Percentiles rank a stretch among this genome's conserved stretches.
Conservation (phyloP, 1,140 invertebrate species). For the Anthonomus grandis region DNA sequence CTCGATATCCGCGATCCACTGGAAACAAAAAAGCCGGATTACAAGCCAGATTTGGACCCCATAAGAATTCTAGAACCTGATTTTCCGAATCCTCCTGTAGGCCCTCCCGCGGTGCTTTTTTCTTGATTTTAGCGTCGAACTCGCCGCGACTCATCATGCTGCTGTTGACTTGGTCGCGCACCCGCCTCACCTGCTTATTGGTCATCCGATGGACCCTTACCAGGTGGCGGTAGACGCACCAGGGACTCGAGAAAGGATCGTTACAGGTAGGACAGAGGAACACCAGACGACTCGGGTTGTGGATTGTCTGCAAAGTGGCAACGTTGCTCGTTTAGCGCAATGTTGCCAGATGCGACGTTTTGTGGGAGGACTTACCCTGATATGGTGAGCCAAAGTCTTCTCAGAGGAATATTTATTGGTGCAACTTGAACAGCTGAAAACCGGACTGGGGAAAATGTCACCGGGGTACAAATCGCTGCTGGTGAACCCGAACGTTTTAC, state of each 20-base stretch:
- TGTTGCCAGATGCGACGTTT: neutral
- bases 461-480: slow-evolving; percentile 31
- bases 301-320: slow-evolving; percentile 56
- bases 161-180: slow-evolving; percentile 57
- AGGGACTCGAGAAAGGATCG: slow-evolving; percentile 64
- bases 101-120: slow-evolving; percentile 41
- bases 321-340: no score
- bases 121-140: slow-evolving; percentile 44
- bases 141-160: slow-evolving; percentile 57
- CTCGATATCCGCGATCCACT: slow-evolving; percentile 60
- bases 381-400: slow-evolving; percentile 66
- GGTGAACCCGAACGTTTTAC: slow-evolving; percentile 52
- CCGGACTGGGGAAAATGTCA: slow-evolving; percentile 40
- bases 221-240: slow-evolving; percentile 70
- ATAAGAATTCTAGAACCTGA: slow-evolving; percentile 34
- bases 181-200: slow-evolving; percentile 57
- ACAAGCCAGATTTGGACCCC: neutral
- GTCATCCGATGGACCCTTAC: slow-evolving; percentile 65
- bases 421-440: slow-evolving; percentile 49
- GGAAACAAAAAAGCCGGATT: slow-evolving; percentile 40
- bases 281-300: slow-evolving; percentile 60
- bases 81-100: slow-evolving; percentile 52
- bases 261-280: slow-evolving; percentile 67
- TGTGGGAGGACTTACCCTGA: slow-evolving; percentile 48
- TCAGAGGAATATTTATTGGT: slow-evolving; percentile 64